Evolutionary conservation across 2,113 vertebrate species (phyloP).

Genomic region (Tiliqua scincoides): DNA sequence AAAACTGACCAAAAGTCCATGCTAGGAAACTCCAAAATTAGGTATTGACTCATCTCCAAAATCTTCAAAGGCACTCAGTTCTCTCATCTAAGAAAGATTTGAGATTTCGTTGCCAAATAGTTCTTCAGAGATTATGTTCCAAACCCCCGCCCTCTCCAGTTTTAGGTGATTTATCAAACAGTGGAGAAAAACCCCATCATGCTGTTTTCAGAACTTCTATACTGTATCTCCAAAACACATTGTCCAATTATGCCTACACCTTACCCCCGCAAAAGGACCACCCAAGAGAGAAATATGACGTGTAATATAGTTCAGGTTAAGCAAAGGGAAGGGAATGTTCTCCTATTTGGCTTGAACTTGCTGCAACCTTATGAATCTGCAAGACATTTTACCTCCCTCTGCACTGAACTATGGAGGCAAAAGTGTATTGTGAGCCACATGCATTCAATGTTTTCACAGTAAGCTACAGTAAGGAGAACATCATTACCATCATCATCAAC

Average conservation of each 20-base stretch:
- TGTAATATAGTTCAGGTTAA: not conserved
- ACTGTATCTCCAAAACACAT: not conserved
- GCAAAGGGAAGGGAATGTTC: not conserved
- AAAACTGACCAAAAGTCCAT: slow-evolving; percentile 5
- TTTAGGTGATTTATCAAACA: slow-evolving; percentile 1
- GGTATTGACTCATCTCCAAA: not conserved
- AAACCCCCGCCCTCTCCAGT: not conserved
- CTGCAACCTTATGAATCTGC: slow-evolving; percentile 4
- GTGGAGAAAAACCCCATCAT: not conserved
- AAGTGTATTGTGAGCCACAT: not conserved
- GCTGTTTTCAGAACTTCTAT: not conserved
- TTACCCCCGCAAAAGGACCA: not conserved
- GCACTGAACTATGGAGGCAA: not conserved
- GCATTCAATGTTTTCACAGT: not conserved
- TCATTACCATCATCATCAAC: too few relatives aligned
- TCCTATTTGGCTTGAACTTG: not conserved
- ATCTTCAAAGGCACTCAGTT: slow-evolving; percentile 1
- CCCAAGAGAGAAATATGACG: not conserved
- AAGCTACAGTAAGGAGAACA: slow-evolving; percentile 15
- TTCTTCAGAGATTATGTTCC: not conserved
- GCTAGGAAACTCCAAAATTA: slow-evolving; percentile 17
- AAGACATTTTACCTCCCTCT: not conserved
- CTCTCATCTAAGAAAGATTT: slow-evolving; percentile 14
- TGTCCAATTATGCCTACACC: not conserved
- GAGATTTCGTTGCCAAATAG: slow-evolving; percentile 5